Evolutionary conservation across 2,888 invertebrate species (phyloP), one percentile per base, ranked within the genome.

Genomic region (Melanophora roralis): DNA sequence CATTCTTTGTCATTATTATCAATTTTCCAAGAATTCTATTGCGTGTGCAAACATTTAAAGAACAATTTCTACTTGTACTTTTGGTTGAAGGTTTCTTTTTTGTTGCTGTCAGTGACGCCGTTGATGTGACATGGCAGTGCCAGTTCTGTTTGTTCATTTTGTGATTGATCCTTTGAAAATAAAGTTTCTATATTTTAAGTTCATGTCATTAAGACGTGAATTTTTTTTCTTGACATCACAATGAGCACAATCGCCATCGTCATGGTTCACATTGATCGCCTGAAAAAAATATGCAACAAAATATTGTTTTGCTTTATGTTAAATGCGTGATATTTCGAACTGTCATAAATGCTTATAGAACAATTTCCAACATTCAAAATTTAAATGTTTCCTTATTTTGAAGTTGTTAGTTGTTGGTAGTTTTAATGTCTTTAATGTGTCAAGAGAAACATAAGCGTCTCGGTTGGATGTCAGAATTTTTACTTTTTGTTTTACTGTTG

Each of bases 81-180:
- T 55, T 55, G 27, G 47, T 43, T 32, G 14, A 16, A n/a, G 12
- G 12, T 51, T 71, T 40, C 47, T 9, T 45, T 21, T 59, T 47
- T 55, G 14, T 53, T 40, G n/a, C 59, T 77, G 45, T 45, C 27
- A 45, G 45, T 51, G 36, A 12, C 11, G 69, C 43, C 43, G n/a
- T 19, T 19, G 45, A 4, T 36, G 32, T 27, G 53, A 79, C 40
- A 60, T 49, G 62, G 64, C 45, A 75, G 36, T 67, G 43, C 49
- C 65, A 62, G 59, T 45, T 38, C 47, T 49, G 49, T 34, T 21
- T 57, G 36, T 55, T 36, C 51, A n/a, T n/a, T 69, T 72, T 77
- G 81, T 76, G 78, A 82, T 82, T 82, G 78, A 78, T 81, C 82
- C 82, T 80, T 40, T 72, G 76, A 68, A 82, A 83, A 82, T 59